Base-by-base conservation (phyloP, 2,113 vertebrate genomes). In the Megaptera novaeangliae region DNA sequence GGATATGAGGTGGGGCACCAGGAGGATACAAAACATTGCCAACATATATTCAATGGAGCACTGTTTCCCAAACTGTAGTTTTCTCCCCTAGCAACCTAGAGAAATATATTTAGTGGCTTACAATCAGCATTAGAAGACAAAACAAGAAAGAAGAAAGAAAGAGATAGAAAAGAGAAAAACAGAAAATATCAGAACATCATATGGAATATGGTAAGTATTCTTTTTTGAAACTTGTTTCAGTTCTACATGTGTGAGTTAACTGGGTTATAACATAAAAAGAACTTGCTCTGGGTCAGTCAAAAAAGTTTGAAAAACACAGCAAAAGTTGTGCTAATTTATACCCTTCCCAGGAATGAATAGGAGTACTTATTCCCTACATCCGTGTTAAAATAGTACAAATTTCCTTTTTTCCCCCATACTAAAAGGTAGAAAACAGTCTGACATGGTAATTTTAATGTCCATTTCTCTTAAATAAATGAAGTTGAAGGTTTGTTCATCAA, bases 381-480 rank as follows among this genome's bases (percentile, higher is more conserved):
- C 0, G 68, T 57, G 74, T 36, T 64, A 81, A 88, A 36, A 41
- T 34, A 57, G 31, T 46, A 78, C 3, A 64, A 34, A 74, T 39
- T 66, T 66, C 31, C 39, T 59, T 68, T 85, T 77, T 34, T 34
- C 44, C 49, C 49, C 74, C 74, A 31, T 81, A 57, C 5, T 74
- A 68, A 85, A 93, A 90, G 23, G 29, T 14, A 78, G 27, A 91
- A 91, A 61, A 85, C 78, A 27, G 39, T 34, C 34, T 69, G 14
- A 78, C 21, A 69, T 3, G 61, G n/a, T 52, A 85, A 82, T 85
- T 69, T 93, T 13, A 66, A 89, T 31, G n/a, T 63, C 61, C 69
- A 77, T 52, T 93, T 93, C 46, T 92, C 23, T 90, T 96, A 49
- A 88, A 77, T 20, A 87, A 78, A 87, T 83, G 77, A 88, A 93